A percentile compares a stretch with the other conserved stretches of the same genome.
Conservation (phyloP, 2,888 invertebrate genomes). For the Catotricha subobsoleta region DNA sequence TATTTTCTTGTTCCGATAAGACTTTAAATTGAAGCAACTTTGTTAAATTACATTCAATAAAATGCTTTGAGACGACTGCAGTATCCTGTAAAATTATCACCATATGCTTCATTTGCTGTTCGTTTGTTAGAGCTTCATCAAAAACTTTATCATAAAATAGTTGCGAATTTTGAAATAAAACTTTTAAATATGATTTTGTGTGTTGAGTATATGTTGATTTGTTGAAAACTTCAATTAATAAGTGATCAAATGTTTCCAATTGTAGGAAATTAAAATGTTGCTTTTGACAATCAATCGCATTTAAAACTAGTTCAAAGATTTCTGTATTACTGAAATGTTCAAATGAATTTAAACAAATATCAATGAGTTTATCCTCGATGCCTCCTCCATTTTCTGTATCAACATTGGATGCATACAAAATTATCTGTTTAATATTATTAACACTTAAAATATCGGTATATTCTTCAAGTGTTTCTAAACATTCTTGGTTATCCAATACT, state of each 20-base stretch:
- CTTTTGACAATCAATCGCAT: background rate
- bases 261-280: background rate
- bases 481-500: constrained; percentile 20
- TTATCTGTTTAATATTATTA: background rate
- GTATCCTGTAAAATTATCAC: constrained; percentile 14
- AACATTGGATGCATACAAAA: background rate
- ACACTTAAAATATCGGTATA: constrained; percentile 10
- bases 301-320: constrained; percentile 1
- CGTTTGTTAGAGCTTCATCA: constrained; percentile 16
- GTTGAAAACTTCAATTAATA: constrained; percentile 18
- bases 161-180: constrained; percentile 18
- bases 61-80: constrained; percentile 15
- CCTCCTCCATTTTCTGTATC: background rate
- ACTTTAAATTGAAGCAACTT: background rate
- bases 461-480: constrained; percentile 16
- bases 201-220: constrained; percentile 16
- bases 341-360: constrained; percentile 1
- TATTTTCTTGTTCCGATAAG: background rate
- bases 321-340: background rate
- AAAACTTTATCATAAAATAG: constrained; percentile 18
- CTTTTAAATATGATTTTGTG: constrained; percentile 15
- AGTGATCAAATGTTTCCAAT: constrained; percentile 14
- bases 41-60: constrained; percentile 10
- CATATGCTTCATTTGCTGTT: constrained; percentile 15
- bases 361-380: constrained; percentile 2